These are phyloP conservation scores for Drosophila aldrichi DNA, from an alignment of 2,888 invertebrate genomes.

Conservation along the genomic window DNA sequence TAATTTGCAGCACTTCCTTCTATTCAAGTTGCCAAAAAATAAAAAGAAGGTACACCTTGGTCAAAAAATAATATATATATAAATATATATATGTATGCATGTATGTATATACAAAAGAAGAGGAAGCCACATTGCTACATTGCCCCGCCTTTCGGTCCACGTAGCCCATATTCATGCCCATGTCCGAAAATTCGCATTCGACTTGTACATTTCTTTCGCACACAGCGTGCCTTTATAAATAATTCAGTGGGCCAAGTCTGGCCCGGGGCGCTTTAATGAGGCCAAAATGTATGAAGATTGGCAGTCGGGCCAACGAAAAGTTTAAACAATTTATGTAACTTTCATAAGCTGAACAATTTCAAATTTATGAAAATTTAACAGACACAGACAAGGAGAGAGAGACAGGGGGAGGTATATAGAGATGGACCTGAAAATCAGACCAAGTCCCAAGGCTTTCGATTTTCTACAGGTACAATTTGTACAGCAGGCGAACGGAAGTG, in stretches of 20 bases:
- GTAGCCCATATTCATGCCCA: slow-evolving; percentile 15
- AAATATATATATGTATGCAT: not conserved
- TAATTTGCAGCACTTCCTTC: slow-evolving; percentile 74
- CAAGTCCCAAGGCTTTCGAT: slow-evolving; percentile 38
- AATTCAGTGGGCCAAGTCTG: slow-evolving; percentile 72
- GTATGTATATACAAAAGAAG: slow-evolving; percentile 1
- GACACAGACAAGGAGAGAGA: slow-evolving; percentile 8
- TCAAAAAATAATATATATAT: slow-evolving; percentile 11
- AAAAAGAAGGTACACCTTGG: slow-evolving; percentile 36
- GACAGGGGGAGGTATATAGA: not conserved
- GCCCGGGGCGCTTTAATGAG: slow-evolving; percentile 75
- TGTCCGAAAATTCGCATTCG: slow-evolving; percentile 18
- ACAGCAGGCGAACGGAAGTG: slow-evolving; percentile 30
- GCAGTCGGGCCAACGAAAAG: slow-evolving; percentile 57
- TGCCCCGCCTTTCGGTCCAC: not conserved
- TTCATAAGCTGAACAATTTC: slow-evolving; percentile 60
- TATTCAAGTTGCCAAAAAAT: slow-evolving; percentile 65
- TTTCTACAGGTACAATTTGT: slow-evolving; percentile 52
- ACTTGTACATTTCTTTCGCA: slow-evolving; percentile 46
- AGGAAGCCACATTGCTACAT: not conserved
- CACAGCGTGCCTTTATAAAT: slow-evolving; percentile 66
- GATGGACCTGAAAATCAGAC: slow-evolving; percentile 34
- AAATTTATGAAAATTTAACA: slow-evolving; percentile 73
- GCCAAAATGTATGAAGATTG: slow-evolving; percentile 72
- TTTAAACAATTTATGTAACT: slow-evolving; percentile 74